phyloP scores from a whole-genome alignment of 2,797 vertebrate genomes.

The Eleutherodactylus coqui region DNA sequence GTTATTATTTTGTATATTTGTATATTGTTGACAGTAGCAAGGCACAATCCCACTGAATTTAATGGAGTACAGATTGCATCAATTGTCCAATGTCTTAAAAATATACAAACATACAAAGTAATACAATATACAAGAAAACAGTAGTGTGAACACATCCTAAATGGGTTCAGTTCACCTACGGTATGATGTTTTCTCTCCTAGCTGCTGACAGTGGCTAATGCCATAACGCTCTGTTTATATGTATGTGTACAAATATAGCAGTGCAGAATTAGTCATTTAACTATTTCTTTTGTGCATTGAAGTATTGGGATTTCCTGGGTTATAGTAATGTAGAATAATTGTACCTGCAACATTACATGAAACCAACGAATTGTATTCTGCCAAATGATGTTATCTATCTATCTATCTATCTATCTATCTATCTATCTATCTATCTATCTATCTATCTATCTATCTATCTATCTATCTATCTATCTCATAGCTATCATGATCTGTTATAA shows the following conservation, averaged over 20 bases:
- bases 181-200: too few relatives aligned
- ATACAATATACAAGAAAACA: neutral
- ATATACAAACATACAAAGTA: neutral
- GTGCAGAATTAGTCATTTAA: too few relatives aligned
- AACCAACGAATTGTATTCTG: too few relatives aligned
- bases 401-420: neutral
- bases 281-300: too few relatives aligned
- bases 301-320: too few relatives aligned
- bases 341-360: too few relatives aligned
- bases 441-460: neutral
- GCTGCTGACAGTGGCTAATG: too few relatives aligned
- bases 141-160: neutral
- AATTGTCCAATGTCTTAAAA: neutral
- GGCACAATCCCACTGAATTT: neutral
- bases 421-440: slow-evolving; percentile 5
- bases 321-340: too few relatives aligned
- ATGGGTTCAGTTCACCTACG: neutral
- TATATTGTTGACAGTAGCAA: neutral
- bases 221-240: neutral
- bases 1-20: neutral
- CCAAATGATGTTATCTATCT: too few relatives aligned
- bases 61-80: neutral
- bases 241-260: neutral
- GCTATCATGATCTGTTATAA: neutral
- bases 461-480: neutral